These are phyloP conservation scores for Misgurnus anguillicaudatus DNA, from an alignment of 2,113 vertebrate genomes.

Conservation along the genomic window DNA sequence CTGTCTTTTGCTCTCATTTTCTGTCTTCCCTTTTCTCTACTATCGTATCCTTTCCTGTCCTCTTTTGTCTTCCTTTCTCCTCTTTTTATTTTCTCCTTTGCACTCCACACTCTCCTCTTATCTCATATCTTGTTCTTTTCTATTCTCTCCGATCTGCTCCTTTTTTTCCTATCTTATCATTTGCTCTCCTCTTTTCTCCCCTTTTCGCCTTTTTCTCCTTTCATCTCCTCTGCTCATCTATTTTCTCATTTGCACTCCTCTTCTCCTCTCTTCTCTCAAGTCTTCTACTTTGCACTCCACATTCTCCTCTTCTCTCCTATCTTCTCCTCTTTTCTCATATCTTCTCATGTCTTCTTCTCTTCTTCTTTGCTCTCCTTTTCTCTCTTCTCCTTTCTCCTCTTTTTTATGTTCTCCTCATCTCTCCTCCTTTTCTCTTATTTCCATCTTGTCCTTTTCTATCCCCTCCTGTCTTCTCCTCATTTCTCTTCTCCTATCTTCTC, in stretches of 20 bases:
- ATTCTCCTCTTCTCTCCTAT: slow-evolving; percentile 35
- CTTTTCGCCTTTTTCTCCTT: slow-evolving; percentile 60
- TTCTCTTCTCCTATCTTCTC: neutral
- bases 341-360: slow-evolving; percentile 36
- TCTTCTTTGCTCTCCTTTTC: no score
- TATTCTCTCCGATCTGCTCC: slow-evolving; percentile 25
- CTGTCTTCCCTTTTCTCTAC: no score
- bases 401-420: no score
- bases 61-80: no score
- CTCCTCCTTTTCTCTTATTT: no score
- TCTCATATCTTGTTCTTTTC: no score
- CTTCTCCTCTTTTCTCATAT: slow-evolving; percentile 36
- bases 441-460: slow-evolving; percentile 17
- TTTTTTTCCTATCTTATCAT: slow-evolving; percentile 24
- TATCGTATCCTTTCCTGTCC: no score
- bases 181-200: neutral
- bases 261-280: slow-evolving; percentile 42
- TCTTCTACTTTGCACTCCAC: slow-evolving; percentile 39
- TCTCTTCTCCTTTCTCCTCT: no score
- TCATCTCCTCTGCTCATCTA: slow-evolving; percentile 57
- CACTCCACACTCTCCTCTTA: no score
- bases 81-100: no score
- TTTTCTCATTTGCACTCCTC: slow-evolving; percentile 59
- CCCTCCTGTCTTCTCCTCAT: neutral
- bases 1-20: no score